Percentiles rank a stretch among this genome's conserved stretches.
Evolutionary conservation across 2,888 invertebrate genomes (phyloP).

Genomic region (Athalia cordata): DNA sequence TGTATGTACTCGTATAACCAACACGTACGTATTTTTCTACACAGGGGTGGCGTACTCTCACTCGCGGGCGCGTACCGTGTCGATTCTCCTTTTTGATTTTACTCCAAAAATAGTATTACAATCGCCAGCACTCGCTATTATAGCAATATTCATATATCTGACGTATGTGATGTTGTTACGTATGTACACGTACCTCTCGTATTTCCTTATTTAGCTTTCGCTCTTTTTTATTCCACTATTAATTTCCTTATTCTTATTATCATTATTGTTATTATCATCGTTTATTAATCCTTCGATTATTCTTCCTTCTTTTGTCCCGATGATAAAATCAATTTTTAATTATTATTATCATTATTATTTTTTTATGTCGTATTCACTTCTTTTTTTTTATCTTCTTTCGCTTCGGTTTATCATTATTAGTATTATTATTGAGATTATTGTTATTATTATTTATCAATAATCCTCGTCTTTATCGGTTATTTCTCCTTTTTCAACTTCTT

Average conservation of each 20-base stretch:
- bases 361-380: not conserved
- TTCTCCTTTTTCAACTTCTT: constrained; percentile 14
- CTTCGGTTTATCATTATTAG: not conserved
- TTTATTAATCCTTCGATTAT: too few species aligned
- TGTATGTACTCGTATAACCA: constrained; percentile 18
- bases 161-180: too few species aligned
- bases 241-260: not conserved
- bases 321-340: too few species aligned
- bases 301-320: too few species aligned
- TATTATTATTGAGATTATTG: not conserved
- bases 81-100: constrained; percentile 27
- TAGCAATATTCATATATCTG: too few species aligned
- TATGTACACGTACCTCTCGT: too few species aligned
- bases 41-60: constrained; percentile 30
- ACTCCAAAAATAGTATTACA: not conserved
- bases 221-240: not conserved
- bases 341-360: not conserved
- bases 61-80: constrained; percentile 40
- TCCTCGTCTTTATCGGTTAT: not conserved
- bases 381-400: too few species aligned
- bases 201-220: not conserved
- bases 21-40: not conserved
- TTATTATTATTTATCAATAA: not conserved
- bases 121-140: too few species aligned
- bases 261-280: too few species aligned